Evolutionary conservation across 2,888 invertebrate genomes (phyloP).

Genomic region (Torymus auratus): DNA sequence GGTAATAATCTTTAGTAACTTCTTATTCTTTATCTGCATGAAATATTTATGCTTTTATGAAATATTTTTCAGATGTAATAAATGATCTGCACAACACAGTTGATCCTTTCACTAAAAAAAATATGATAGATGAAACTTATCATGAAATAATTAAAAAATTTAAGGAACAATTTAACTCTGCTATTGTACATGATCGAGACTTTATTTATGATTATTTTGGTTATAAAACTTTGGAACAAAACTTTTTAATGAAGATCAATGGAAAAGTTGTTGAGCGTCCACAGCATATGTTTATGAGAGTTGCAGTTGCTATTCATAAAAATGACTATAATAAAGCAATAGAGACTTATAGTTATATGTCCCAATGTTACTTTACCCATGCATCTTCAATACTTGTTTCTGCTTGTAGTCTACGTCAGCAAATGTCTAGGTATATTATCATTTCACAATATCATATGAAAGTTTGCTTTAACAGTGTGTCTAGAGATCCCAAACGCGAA

Average conservation of each 20-base stretch:
- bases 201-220: conserved; percentile 99
- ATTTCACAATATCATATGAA: not conserved
- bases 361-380: conserved; percentile 97
- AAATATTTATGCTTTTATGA: not conserved
- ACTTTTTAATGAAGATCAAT: conserved; percentile 94
- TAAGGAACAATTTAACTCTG: conserved; percentile 93
- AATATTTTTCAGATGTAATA: conserved; percentile 87
- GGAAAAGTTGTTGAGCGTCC: conserved; percentile 96
- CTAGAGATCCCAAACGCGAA: no score
- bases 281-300: conserved; percentile 99
- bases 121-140: conserved; percentile 90
- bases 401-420: conserved; percentile 93
- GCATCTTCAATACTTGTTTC: conserved; percentile 98
- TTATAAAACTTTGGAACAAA: conserved; percentile 98
- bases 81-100: conserved; percentile 88
- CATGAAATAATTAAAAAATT: conserved; percentile 89
- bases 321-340: conserved; percentile 95
- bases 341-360: conserved; percentile 96
- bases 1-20: conserved; percentile 78
- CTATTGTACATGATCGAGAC: conserved; percentile 97
- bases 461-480: no score
- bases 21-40: not conserved
- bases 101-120: conserved; percentile 84
- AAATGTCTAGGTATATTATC: conserved; percentile 85
- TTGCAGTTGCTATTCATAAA: conserved; percentile 96